Percentiles rank a stretch among this genome's conserved stretches.
These are phyloP conservation scores for Teleogryllus occipitalis DNA, from an alignment of 1,140 invertebrate species.

Conservation along the genomic window DNA sequence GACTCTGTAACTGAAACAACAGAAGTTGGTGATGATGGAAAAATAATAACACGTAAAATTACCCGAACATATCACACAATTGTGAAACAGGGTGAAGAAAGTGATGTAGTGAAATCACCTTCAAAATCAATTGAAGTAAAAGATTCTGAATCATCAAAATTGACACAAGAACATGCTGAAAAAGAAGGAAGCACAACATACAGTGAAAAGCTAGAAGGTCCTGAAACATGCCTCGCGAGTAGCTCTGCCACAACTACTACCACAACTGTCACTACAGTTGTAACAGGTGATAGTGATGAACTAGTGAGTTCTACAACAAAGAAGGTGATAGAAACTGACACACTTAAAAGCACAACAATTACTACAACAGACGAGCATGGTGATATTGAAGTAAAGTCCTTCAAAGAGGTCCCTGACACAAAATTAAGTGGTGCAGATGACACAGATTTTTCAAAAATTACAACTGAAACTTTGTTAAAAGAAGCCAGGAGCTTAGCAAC, in stretches of 20 bases:
- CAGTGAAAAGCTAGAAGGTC: background rate
- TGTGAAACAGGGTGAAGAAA: background rate
- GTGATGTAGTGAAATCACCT: background rate
- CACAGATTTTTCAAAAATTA: no score
- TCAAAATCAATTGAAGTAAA: background rate
- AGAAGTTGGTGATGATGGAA: background rate
- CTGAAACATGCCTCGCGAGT: background rate
- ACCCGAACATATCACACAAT: background rate
- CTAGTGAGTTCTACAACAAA: background rate
- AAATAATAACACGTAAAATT: background rate
- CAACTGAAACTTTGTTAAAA: no score
- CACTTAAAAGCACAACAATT: background rate
- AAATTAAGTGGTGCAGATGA: no score
- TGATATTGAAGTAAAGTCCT: no score
- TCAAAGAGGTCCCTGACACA: no score
- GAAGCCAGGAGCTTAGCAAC: no score
- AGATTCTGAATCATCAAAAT: no score
- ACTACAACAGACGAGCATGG: no score
- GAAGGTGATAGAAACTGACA: background rate
- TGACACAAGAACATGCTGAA: no score
- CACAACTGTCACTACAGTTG: conserved; percentile 30
- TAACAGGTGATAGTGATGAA: conserved; percentile 3
- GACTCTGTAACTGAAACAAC: background rate
- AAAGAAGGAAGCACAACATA: no score
- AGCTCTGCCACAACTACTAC: background rate